Evolutionary conservation across 2,888 invertebrate genomes (phyloP).

Genomic region (Petrolisthes cinctipes): DNA sequence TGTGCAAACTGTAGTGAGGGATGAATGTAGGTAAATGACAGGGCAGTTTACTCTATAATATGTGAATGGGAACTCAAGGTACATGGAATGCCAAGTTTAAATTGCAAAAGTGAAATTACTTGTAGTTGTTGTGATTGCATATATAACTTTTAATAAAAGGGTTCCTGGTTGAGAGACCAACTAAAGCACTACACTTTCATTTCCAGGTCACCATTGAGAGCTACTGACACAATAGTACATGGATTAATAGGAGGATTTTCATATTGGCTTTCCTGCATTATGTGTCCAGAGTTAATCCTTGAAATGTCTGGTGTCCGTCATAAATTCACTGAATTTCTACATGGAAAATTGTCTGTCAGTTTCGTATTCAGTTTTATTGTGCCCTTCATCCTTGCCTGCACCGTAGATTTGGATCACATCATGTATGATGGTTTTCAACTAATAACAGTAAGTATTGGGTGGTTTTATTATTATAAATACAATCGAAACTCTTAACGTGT

Average conservation of each 20-base stretch:
- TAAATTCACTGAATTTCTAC: neutral
- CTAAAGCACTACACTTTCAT: neutral
- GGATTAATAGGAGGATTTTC: slow-evolving; percentile 45
- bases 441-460: slow-evolving; percentile 27
- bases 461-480: neutral
- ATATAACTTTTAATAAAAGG: no score
- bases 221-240: slow-evolving; percentile 50
- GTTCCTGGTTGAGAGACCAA: neutral
- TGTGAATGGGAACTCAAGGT: neutral
- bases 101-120: no score
- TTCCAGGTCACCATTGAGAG: slow-evolving; percentile 44
- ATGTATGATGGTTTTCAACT: slow-evolving; percentile 9
- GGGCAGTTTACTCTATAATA: neutral
- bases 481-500: neutral
- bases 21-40: neutral
- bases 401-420: slow-evolving; percentile 48
- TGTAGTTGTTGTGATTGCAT: no score
- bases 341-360: neutral
- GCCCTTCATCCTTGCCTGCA: slow-evolving; percentile 41
- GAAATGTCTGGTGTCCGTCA: neutral
- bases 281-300: slow-evolving; percentile 39
- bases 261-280: slow-evolving; percentile 30
- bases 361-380: slow-evolving; percentile 36
- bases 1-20: no score
- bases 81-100: no score